Percentiles rank a stretch among this genome's conserved stretches.
Evolutionary conservation across 2,888 invertebrate species (phyloP).

Genomic region (Aelia acuminata): DNA sequence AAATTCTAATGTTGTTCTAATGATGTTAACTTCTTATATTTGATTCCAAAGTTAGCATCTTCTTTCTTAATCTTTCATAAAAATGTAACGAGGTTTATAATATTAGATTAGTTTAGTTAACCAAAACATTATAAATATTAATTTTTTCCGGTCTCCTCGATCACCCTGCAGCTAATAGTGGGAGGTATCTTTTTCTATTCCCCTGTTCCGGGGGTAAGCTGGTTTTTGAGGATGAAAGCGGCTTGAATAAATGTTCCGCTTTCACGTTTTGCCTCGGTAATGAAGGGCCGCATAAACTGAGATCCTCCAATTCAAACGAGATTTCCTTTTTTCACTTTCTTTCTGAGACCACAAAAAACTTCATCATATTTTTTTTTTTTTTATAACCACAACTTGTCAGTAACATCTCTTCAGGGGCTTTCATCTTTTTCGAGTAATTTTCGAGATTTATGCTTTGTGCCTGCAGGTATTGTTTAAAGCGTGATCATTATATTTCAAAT

Average conservation of each 20-base stretch:
- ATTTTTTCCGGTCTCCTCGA: no score
- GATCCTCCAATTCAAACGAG: conserved; percentile 12
- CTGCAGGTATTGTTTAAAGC: neutral
- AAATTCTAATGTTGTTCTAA: no score
- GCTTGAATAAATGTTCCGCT: conserved; percentile 6
- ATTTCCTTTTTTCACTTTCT: neutral
- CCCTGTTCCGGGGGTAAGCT: neutral
- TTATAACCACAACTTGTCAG: neutral
- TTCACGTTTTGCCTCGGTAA: neutral
- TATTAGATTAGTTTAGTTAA: no score
- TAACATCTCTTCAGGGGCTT: neutral
- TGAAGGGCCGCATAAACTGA: neutral
- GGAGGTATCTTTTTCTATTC: neutral
- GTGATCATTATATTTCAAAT: no score
- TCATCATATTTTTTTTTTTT: neutral
- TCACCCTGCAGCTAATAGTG: neutral
- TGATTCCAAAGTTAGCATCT: no score
- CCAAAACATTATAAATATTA: no score
- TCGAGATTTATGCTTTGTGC: neutral
- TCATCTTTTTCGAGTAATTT: neutral
- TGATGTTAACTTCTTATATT: no score
- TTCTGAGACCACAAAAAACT: neutral
- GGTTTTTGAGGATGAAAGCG: neutral
- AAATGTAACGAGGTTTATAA: no score
- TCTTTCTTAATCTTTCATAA: no score